Percentiles rank a stretch among this genome's conserved stretches.
phyloP scores from a whole-genome alignment of 2,113 vertebrate species.

The Arothron firmamentum region DNA sequence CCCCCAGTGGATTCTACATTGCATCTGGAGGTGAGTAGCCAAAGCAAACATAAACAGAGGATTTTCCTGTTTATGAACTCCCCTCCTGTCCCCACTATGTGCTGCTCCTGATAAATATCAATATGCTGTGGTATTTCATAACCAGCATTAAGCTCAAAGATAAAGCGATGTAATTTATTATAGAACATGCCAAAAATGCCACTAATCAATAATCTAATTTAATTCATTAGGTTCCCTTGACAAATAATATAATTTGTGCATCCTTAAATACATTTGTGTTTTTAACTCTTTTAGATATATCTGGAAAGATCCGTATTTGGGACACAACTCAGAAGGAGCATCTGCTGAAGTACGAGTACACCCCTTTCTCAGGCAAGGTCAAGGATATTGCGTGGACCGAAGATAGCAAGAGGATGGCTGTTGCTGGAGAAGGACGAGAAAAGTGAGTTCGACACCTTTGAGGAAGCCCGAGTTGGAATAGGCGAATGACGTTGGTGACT shows the following conservation, averaged over 20 bases:
- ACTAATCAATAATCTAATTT: not conserved
- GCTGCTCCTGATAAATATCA: not conserved
- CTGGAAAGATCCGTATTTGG: conserved; percentile 96
- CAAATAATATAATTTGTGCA: too few relatives aligned
- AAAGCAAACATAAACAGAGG: not conserved
- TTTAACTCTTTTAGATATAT: conserved; percentile 74
- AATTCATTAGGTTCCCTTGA: not conserved
- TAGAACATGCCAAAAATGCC: not conserved
- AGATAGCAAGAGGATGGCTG: conserved; percentile 92
- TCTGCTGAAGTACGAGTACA: conserved; percentile 93
- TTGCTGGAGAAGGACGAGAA: conserved; percentile 91
- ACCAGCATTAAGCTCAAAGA: too few relatives aligned
- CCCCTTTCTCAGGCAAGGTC: conserved; percentile 86
- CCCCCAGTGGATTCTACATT: conserved; percentile 94
- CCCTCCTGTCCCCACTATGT: too few relatives aligned
- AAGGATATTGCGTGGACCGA: conserved; percentile 97
- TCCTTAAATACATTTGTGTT: not conserved
- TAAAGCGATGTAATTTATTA: too few relatives aligned
- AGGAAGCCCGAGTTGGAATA: too few relatives aligned
- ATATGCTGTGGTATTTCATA: not conserved
- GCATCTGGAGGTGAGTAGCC: conserved; percentile 87
- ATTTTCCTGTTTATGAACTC: too few relatives aligned
- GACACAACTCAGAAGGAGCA: conserved; percentile 98
- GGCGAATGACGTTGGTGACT: too few relatives aligned
- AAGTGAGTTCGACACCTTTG: conserved; percentile 78